These are phyloP conservation scores for Thumatha senex DNA, from an alignment of 2,888 invertebrate genomes.

Conservation along the genomic window DNA sequence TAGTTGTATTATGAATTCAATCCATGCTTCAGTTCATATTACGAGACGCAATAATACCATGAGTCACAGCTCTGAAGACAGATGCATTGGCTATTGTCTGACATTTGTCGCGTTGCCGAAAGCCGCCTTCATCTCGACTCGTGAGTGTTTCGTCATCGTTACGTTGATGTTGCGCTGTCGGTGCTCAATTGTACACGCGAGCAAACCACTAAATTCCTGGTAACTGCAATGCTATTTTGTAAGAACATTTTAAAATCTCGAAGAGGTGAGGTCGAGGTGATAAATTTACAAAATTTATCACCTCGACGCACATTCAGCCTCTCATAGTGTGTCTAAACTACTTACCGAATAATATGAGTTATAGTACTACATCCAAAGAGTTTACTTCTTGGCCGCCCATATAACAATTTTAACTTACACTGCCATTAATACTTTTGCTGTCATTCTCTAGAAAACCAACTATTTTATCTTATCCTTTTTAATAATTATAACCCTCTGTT, in stretches of 20 bases:
- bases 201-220: constrained; percentile 22
- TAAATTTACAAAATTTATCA: background rate
- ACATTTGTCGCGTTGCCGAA: constrained; percentile 16
- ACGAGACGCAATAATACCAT: background rate
- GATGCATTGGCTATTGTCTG: constrained; percentile 9
- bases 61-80: constrained; percentile 11
- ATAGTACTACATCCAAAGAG: too few species aligned
- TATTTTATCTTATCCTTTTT: too few species aligned
- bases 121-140: background rate
- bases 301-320: too few species aligned
- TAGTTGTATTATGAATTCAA: background rate
- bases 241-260: too few species aligned
- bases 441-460: too few species aligned
- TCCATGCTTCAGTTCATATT: constrained; percentile 1
- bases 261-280: too few species aligned
- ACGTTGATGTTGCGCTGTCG: constrained; percentile 20
- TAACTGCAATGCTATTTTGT: background rate
- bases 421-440: too few species aligned
- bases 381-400: too few species aligned
- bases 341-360: too few species aligned
- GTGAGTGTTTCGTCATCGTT: constrained; percentile 24
- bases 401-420: too few species aligned
- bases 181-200: constrained; percentile 15
- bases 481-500: too few species aligned
- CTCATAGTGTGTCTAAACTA: too few species aligned